A percentile compares a stretch with the other conserved stretches of the same genome.
These are phyloP conservation scores for Ptyas mucosa DNA, from an alignment of 2,113 vertebrate species.

Conservation along the genomic window DNA sequence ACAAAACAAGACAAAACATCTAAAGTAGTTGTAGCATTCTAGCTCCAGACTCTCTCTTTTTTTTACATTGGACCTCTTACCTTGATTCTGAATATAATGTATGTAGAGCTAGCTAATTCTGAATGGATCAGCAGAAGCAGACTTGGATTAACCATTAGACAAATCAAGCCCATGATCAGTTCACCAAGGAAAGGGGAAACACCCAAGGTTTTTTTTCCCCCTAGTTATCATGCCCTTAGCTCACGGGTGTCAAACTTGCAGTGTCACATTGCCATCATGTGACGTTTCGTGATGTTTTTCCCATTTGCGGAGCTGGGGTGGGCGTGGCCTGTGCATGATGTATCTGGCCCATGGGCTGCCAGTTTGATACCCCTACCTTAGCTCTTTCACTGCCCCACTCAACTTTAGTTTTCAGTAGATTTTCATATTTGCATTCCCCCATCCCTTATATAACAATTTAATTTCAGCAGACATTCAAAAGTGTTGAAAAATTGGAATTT, in stretches of 20 bases:
- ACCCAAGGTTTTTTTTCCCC: fast-evolving
- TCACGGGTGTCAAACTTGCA: too few relatives aligned
- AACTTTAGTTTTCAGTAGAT: not conserved
- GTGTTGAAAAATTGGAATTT: not conserved
- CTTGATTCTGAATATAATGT: not conserved
- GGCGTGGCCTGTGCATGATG: fast-evolving
- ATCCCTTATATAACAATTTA: not conserved
- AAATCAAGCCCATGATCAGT: not conserved
- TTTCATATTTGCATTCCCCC: not conserved
- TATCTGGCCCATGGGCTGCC: too few relatives aligned
- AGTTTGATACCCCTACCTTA: not conserved
- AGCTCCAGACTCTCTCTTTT: not conserved
- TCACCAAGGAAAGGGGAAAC: not conserved
- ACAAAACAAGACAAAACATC: not conserved
- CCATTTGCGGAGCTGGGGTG: too few relatives aligned
- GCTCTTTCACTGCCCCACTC: not conserved
- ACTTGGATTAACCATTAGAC: not conserved
- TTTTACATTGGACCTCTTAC: not conserved
- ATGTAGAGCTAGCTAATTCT: not conserved
- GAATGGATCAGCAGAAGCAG: not conserved
- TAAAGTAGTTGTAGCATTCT: not conserved
- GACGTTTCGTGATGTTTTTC: too few relatives aligned
- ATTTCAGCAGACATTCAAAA: not conserved
- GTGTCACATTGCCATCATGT: too few relatives aligned
- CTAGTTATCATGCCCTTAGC: not conserved